phyloP scores from a whole-genome alignment of 2,888 invertebrate species.

The Nineta flava region DNA sequence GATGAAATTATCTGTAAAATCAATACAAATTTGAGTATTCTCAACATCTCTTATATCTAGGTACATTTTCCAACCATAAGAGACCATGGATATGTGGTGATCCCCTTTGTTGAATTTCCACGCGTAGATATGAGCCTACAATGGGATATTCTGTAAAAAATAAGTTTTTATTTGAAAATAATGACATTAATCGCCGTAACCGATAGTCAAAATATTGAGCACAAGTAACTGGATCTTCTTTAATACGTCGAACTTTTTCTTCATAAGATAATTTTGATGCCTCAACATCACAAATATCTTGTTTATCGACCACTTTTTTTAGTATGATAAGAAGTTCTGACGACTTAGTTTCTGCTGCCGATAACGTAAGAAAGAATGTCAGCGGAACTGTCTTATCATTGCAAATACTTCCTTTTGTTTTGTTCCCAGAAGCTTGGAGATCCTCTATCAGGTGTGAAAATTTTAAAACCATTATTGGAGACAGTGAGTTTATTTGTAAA shows the following conservation, averaged over 20 bases:
- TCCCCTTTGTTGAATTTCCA: conserved; percentile 18
- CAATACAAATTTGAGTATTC: conserved; percentile 9
- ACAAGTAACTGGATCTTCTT: no score
- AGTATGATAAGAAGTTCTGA: conserved; percentile 10
- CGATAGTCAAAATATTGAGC: no score
- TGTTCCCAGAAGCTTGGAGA: background rate
- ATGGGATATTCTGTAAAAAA: conserved; percentile 12
- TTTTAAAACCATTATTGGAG: no score
- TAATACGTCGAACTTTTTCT: no score
- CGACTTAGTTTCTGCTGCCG: conserved; percentile 12
- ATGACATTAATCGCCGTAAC: background rate
- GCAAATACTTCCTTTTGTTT: conserved; percentile 2
- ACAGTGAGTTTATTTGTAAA: background rate
- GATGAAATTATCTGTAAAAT: conserved; percentile 12
- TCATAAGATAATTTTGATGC: no score
- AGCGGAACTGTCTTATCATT: conserved; percentile 11
- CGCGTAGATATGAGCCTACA: conserved; percentile 13
- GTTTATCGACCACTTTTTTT: no score
- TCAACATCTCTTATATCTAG: conserved; percentile 9
- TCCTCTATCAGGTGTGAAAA: no score
- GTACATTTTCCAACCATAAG: conserved; percentile 17
- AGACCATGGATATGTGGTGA: conserved; percentile 17
- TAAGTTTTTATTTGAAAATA: conserved; percentile 9
- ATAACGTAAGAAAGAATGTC: conserved; percentile 11
- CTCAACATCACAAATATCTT: no score